A percentile compares a stretch with the other conserved stretches of the same genome.
Evolutionary conservation across 2,888 invertebrate genomes (phyloP).

Genomic region (Therioaphis trifolii): DNA sequence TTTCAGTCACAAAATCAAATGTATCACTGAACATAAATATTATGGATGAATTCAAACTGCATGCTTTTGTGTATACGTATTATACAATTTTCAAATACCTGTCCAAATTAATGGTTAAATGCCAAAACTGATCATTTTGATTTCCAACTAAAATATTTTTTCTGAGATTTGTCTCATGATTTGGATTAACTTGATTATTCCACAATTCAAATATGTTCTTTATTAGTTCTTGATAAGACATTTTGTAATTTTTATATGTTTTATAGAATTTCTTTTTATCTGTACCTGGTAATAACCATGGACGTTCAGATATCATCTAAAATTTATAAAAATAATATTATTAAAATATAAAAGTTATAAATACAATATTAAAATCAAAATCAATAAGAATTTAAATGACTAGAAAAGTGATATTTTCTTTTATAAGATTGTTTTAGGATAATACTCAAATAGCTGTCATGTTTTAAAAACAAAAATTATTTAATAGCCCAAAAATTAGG

Average conservation of each 20-base stretch:
- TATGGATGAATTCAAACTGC: neutral
- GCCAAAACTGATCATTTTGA: slow-evolving; percentile 41
- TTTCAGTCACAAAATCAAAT: slow-evolving; percentile 15
- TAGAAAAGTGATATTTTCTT: too few relatives aligned
- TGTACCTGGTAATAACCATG: slow-evolving; percentile 34
- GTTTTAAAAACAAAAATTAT: too few relatives aligned
- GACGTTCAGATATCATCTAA: slow-evolving; percentile 47
- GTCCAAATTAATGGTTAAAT: slow-evolving; percentile 40
- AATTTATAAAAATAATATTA: neutral
- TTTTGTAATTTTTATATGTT: neutral
- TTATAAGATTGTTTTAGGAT: too few relatives aligned
- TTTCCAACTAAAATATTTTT: slow-evolving; percentile 41
- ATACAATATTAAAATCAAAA: too few relatives aligned
- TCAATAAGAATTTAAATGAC: too few relatives aligned
- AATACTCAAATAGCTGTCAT: too few relatives aligned
- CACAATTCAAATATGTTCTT: neutral
- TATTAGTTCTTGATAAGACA: neutral
- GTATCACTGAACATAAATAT: slow-evolving; percentile 14
- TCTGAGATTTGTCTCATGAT: neutral
- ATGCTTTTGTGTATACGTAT: neutral
- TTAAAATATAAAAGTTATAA: neutral
- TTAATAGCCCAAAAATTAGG: too few relatives aligned
- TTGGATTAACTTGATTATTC: neutral
- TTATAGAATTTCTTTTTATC: neutral
- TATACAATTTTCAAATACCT: neutral